Evolutionary conservation across 2,888 invertebrate genomes (phyloP), one percentile per base, ranked within the genome.

Genomic region (Chouioia cunea): DNA sequence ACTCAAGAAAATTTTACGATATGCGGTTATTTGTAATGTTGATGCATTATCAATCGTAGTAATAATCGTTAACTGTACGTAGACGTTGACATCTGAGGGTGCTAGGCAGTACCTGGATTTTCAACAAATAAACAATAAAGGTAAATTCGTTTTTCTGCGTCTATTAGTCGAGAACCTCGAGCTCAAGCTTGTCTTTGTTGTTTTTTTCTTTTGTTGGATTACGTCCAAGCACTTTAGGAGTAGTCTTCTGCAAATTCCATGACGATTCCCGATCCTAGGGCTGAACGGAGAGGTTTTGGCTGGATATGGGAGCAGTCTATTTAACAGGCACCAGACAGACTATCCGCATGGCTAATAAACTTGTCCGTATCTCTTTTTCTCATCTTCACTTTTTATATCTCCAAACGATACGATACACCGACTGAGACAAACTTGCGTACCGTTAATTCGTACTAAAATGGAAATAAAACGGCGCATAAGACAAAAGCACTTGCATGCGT

Each of bases 331-430:
- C 75, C 76, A 71, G 79, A 79, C 79, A 78, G 77, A 76, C 77
- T 79, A 80, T 79, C 78, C 79, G 79, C 79, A 79, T 79, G 73
- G 67, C 74, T 79, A 80, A 80, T 79, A 79, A 79, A 75, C 78
- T 73, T 62, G 69, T 62, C 73, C 75, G 63, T 74, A 67, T 73
- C 62, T 27, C 22, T 15, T 20, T 15, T 20, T 20, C 52, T 16
- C 36, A 50, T 36, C 50, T 8, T 6, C 20, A 2, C 36, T 36
- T 36, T 36, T 36, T 36, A 36, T 36, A 36, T 10, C 6, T 12
- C 22, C n/a, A 15, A 18, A 44, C 20, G 14, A 43, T 50, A 52
- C n/a, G 50, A 36, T 36, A 62, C 36, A 36, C 36, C 10, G 6
- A 12, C 10, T 8, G 16, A 46, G 27, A 22, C 12, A 16, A 16